Evolutionary conservation across 2,888 invertebrate genomes (phyloP), one percentile per base, ranked within the genome.

Genomic region (Hymenopus coronatus): DNA sequence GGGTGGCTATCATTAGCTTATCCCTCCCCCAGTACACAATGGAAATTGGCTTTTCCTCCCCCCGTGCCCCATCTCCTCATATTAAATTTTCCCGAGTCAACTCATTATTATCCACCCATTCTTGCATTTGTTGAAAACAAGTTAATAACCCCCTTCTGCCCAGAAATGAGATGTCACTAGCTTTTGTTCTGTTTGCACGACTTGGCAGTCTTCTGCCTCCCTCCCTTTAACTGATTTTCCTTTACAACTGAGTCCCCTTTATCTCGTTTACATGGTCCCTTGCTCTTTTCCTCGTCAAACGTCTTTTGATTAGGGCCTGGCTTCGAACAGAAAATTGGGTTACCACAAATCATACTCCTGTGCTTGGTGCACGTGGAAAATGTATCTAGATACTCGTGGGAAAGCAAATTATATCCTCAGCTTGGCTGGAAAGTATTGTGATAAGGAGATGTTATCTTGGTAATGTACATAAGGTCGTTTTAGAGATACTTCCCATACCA

Each of bases 71-170:
- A 20, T 6, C 30, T 84, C 40, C 84, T 28, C 84, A 84, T 40
- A 84, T 84, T 84, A 84, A 84, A 84, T 84, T 84, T 84, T 30
- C 84, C 30, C 84, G 25, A 84, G 84, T 84, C 84, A 84, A 84
- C 84, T 84, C 84, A 33, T 84, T 84, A 84, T 70, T 70, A 70
- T 70, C 54, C 54, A 70, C 30, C 84, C 40, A 84, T 40, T 84
- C 84, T 84, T 84, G 33, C 84, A 84, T 84, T 40, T 84, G 84
- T 84, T 84, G 9, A 20, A 84, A 84, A 84, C 84, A 84, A 84
- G 84, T 46, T 84, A 84, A 84, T 84, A 84, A 84, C 84, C 84
- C 28, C 84, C 28, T 84, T 28, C 84, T 84, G 25, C 84, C 84
- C 84, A 30, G 84, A 84, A 84, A 84, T 84, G 84, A 84, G 28